These are phyloP conservation scores for Pelagia noctiluca DNA, from an alignment of 30 jellyfish, hydroid and myxozoan species.

Conservation along the genomic window DNA sequence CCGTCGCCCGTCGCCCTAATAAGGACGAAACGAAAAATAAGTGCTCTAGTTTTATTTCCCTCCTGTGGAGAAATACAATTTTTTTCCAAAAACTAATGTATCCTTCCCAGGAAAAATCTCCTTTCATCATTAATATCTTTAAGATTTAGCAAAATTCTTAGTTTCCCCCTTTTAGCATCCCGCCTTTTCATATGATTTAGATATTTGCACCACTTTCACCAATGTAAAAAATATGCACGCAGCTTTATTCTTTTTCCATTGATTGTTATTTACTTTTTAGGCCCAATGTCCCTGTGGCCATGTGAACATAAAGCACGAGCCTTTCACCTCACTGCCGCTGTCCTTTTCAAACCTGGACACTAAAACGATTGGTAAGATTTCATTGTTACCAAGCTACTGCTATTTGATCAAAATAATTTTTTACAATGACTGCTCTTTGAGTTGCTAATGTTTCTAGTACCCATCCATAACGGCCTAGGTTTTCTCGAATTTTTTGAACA, in stretches of 20 bases:
- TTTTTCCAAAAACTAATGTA: too few species aligned
- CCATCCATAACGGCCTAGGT: neutral
- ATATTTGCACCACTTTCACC: too few species aligned
- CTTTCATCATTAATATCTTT: neutral
- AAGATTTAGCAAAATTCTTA: neutral
- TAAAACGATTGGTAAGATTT: slow-evolving; percentile 57
- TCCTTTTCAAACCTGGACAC: slow-evolving; percentile 39
- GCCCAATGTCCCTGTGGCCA: slow-evolving; percentile 77
- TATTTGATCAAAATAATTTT: too few species aligned
- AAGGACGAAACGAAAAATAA: too few species aligned
- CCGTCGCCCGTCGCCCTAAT: too few species aligned
- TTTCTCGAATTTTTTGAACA: neutral
- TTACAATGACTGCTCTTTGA: neutral
- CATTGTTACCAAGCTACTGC: neutral
- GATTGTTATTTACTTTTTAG: slow-evolving; percentile 19
- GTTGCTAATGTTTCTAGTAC: too few species aligned
- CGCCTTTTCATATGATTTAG: neutral
- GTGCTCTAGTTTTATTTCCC: too few species aligned
- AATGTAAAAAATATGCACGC: too few species aligned
- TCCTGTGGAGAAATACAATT: too few species aligned
- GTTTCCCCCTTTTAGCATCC: neutral
- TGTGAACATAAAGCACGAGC: slow-evolving; percentile 34
- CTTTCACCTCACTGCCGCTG: slow-evolving; percentile 63
- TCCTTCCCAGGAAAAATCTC: neutral
- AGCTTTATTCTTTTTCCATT: neutral